Base-by-base conservation (phyloP, 2,113 vertebrate species). In the Chloropsis cyanopogon region DNA sequence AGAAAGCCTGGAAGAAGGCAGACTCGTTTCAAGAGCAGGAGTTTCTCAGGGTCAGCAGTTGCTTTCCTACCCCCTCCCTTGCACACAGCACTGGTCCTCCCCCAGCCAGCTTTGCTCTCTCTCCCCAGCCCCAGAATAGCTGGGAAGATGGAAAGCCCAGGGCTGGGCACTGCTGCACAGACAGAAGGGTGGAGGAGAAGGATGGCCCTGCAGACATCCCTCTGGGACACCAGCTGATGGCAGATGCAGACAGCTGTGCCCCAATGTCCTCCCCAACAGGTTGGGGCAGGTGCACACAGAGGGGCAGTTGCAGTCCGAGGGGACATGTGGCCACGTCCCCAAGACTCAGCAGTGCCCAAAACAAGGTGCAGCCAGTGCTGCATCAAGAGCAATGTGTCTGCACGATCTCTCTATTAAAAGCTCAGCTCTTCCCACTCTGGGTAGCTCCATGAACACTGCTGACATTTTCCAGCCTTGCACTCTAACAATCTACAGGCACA, bases 241-340 rank as follows among this genome's bases (percentile, higher is more conserved):
- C n/a, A 71, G 61, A 75, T 19, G 22, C 35, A 65, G 42, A 52
- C 1, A 49, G 47, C 41, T 76, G 66, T 72, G 57, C 26, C 31
- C 26, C 10, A 1, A 1, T 2, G 5, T 57, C 31, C 44, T 24
- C 18, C 49, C 41, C 0, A 0, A 26, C 41, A 44, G 6, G 16
- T 23, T 69, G 41, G 22, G 63, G 25, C 84, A 66, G 83, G 31
- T 26, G 37, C 5, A 2, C 4, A 28, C 7, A 28, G 13, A 68
- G 37, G 18, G 47, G 49, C 68, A 90, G 59, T 59, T 53, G 60
- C 52, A 87, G 52, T 57, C 26, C 0, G 0, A n/a, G 14, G 35
- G 47, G 39, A 50, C 6, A 1, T 0, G 1, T 2, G 37, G n/a
- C 50, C 35, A 7, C 5, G 14, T 60, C 33, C 44, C 39, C 33